Evolutionary conservation across 2,888 invertebrate species (phyloP), one percentile per base, ranked within the genome.

Genomic region (Synergus itoensis): DNA sequence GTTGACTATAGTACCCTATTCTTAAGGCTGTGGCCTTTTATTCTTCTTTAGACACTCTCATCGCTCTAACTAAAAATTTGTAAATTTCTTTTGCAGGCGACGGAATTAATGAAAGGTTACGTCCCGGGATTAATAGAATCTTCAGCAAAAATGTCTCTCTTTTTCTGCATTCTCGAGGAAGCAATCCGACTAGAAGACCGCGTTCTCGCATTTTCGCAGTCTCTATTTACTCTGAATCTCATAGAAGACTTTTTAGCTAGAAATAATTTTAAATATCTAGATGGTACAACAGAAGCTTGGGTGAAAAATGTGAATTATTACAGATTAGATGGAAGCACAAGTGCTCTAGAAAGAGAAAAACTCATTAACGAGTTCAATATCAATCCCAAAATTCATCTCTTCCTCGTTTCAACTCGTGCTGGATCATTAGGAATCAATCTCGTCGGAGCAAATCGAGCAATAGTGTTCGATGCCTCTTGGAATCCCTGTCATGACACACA

Each of bases 401-500:
- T 99, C 92, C 94, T 99, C 78, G 98, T 99, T 62, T 99, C 99
- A 0, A 99, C 99, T 0, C 95, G 98, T 86, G 99, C 99, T 57
- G 99, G 99, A 1, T 99, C 98, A 16, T 93, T 99, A 48, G 99
- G 99, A 11, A 99, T 99, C 84, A 99, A 99, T 93, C 94, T 99
- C 83, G 97, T 99, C 28, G 99, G 99, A 18, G 99, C 99, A 0
- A 99, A 99, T 93, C 94, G 99, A 48, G 99, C 99, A 7, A 96
- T 99, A 63, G 98, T 99, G 75, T 96, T 99, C 89, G 99, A 99
- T 92, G 99, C 99, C 16, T 98, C 98, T 60, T 99, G 99, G 99
- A 99, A 99, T 93, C 99, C 99, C 1, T 99, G 99, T 90, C 99
- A 99, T 89, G 99, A 99, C 90, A 98, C 98, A 0, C 98, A 98